Evolutionary conservation across 1,140 invertebrate genomes (phyloP), one percentile per base, ranked within the genome.

Genomic region (Belonocnema kinseyi): DNA sequence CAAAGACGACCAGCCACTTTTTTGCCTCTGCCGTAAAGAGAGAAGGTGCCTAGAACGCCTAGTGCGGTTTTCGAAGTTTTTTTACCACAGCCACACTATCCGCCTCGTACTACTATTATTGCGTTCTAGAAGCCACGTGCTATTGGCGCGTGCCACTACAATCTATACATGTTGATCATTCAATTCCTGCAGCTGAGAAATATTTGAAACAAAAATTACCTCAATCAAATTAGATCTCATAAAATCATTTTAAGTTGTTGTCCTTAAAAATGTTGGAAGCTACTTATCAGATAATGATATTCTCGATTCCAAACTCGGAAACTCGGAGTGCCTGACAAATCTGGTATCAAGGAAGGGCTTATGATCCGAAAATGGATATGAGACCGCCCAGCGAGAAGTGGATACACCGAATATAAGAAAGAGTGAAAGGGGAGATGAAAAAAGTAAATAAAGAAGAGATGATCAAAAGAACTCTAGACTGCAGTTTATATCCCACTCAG

Each of bases 381-480:
- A 66, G 61, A 66, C 61, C 61, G 61, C 61, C 61, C 61, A 66
- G 13, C 33, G 61, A 66, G 61, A 66, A 46, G 61, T 66, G 40
- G 40, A 66, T 66, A 40, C n/a, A 66, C 61, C 14, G 40, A 66
- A 66, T 66, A 66, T 33, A 66, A 66, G n/a, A 33, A 33, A 66
- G 26, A 66, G 61, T 46, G 16, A 40, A 66, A 66, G 21, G 33
- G 16, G 61, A 66, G 61, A 66, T 66, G 61, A 66, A 40, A 33
- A 66, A 66, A 33, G 61, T 66, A 66, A 66, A 66, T 66, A 66
- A 66, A 66, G 61, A 40, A 58, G 56, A 21, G 19, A 26, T 40
- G 61, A 66, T 66, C 33, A 66, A 66, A 66, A 66, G 61, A 66
- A 66, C 61, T 66, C 17, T n/a, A 66, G 40, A 46, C 40, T 46